These are phyloP conservation scores for Aeoliscus strigatus DNA, from an alignment of 2,797 vertebrate genomes.

Conservation along the genomic window DNA sequence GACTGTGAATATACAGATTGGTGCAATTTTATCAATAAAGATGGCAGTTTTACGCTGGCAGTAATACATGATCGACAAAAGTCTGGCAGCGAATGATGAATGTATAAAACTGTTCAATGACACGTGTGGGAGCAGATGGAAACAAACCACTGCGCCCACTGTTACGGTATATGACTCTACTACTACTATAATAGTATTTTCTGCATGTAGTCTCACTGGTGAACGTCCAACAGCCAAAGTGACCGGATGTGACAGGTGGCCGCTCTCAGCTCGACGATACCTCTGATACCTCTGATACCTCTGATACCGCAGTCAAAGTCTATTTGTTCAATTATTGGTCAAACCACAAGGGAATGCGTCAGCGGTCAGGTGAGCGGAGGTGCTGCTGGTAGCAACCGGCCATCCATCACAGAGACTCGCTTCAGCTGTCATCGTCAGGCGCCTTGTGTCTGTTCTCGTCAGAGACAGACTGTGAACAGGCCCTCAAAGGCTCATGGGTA, in stretches of 20 bases:
- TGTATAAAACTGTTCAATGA: too few relatives aligned
- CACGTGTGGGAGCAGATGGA: too few relatives aligned
- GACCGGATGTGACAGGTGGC: slow-evolving; percentile 49
- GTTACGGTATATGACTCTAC: too few relatives aligned
- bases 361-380: slow-evolving; percentile 24
- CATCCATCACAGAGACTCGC: slow-evolving; percentile 50
- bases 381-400: slow-evolving; percentile 25
- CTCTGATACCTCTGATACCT: slow-evolving; percentile 7
- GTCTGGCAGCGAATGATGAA: too few relatives aligned
- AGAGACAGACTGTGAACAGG: slow-evolving; percentile 57
- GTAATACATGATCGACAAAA: too few relatives aligned
- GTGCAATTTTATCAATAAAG: too few relatives aligned
- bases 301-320: slow-evolving; percentile 4
- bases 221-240: slow-evolving; percentile 47
- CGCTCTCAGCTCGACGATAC: slow-evolving; percentile 14
- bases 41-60: too few relatives aligned
- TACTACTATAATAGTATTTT: too few relatives aligned
- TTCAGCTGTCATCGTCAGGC: slow-evolving; percentile 52
- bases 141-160: too few relatives aligned
- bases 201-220: slow-evolving; percentile 35
- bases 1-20: too few relatives aligned
- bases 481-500: slow-evolving; percentile 62
- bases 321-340: slow-evolving; percentile 30
- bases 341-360: slow-evolving; percentile 21
- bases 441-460: slow-evolving; percentile 67